Evolutionary conservation across 2,113 vertebrate genomes (phyloP).

Genomic region (Tiliqua scincoides): DNA sequence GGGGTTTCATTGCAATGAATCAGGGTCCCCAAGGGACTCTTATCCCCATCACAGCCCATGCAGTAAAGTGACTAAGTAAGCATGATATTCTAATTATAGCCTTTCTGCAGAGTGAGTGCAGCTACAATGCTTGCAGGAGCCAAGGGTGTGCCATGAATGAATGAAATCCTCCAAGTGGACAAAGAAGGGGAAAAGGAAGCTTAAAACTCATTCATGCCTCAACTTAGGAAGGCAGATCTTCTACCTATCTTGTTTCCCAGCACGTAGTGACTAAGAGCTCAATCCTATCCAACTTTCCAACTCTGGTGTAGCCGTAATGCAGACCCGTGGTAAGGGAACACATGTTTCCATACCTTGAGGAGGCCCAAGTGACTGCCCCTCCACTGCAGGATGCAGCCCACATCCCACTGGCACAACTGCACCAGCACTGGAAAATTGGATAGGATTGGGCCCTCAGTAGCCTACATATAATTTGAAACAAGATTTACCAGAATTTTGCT

Average conservation of each 20-base stretch:
- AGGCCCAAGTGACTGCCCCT: too few relatives aligned
- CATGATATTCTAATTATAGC: constrained; percentile 19
- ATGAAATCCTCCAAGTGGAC: background rate
- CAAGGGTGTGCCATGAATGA: constrained; percentile 16
- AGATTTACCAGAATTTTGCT: background rate
- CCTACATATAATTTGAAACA: background rate
- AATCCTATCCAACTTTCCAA: too few relatives aligned
- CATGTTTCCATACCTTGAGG: too few relatives aligned
- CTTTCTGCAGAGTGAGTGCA: background rate
- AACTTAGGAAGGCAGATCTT: fast-evolving
- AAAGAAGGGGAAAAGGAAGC: constrained; percentile 17
- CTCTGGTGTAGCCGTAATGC: too few relatives aligned
- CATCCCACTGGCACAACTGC: too few relatives aligned
- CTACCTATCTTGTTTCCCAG: background rate
- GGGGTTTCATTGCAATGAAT: constrained; percentile 30
- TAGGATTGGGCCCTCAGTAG: too few relatives aligned
- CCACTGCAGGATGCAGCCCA: too few relatives aligned
- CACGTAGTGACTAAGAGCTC: background rate
- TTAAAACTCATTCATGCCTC: constrained; percentile 14
- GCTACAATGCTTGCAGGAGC: background rate
- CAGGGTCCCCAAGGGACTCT: constrained; percentile 40
- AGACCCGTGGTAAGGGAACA: too few relatives aligned
- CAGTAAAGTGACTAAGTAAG: constrained; percentile 37
- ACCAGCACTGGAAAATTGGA: too few relatives aligned
- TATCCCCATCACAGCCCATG: fast-evolving